Evolutionary conservation across 2,113 vertebrate genomes (phyloP).

Genomic region (Chrysochloris asiatica): DNA sequence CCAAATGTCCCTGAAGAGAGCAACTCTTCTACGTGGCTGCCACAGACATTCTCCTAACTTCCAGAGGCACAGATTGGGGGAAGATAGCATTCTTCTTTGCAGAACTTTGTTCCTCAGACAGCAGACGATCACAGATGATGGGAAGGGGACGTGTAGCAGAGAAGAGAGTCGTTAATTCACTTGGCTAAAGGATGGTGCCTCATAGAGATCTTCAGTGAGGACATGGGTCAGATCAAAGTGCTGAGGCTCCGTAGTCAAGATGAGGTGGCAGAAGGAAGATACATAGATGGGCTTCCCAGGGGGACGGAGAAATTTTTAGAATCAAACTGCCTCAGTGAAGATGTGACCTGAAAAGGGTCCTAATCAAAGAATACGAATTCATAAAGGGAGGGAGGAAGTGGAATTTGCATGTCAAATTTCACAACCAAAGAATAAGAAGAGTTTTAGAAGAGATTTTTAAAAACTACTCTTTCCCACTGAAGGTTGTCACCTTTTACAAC

Average conservation of each 20-base stretch:
- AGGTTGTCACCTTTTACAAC: not conserved
- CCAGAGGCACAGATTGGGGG: not conserved
- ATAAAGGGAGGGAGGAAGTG: not conserved
- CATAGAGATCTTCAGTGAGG: not conserved
- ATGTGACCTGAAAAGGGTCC: not conserved
- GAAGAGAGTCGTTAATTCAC: not conserved
- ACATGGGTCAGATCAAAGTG: not conserved
- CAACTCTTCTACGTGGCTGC: accelerated
- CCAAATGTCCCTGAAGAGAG: not conserved
- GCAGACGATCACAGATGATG: too few species aligned
- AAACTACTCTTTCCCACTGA: not conserved
- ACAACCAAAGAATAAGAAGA: not conserved
- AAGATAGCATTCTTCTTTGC: not conserved
- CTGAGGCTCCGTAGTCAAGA: not conserved
- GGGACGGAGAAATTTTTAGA: not conserved
- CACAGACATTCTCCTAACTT: not conserved
- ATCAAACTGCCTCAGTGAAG: not conserved
- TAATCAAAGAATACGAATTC: not conserved
- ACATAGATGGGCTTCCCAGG: not conserved
- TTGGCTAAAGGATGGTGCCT: not conserved
- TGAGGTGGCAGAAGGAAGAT: too few species aligned
- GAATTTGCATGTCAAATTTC: conserved; percentile 6
- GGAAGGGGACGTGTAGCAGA: not conserved
- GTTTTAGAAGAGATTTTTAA: conserved; percentile 14
- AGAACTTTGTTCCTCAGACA: not conserved